phyloP scores from a whole-genome alignment of 2,888 invertebrate species.

The Odontocolon sp. region DNA sequence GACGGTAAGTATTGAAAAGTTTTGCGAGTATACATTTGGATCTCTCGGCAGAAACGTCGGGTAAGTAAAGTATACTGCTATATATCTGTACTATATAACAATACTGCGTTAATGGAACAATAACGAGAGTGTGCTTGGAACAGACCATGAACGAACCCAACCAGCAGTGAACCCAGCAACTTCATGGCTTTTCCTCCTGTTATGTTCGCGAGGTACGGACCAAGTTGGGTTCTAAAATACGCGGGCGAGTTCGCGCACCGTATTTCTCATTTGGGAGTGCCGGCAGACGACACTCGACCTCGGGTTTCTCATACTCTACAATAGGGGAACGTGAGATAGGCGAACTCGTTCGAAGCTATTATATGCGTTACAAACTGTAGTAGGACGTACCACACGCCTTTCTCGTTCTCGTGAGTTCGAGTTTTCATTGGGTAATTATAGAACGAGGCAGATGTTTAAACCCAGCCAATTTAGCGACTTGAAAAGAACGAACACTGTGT shows the following conservation, averaged over 20 bases:
- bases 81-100: constrained; percentile 23
- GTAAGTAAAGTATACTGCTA: constrained; percentile 51
- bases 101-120: constrained; percentile 55
- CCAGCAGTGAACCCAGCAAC: constrained; percentile 15
- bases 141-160: constrained; percentile 28
- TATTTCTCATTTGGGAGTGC: constrained; percentile 47
- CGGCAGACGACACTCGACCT: constrained; percentile 33
- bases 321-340: background rate
- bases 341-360: background rate
- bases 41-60: constrained; percentile 28
- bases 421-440: constrained; percentile 40
- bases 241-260: constrained; percentile 18
- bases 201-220: constrained; percentile 2
- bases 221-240: constrained; percentile 50
- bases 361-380: background rate
- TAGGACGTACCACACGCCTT: background rate
- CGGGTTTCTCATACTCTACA: background rate
- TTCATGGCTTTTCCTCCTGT: constrained; percentile 33
- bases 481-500: background rate
- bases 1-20: constrained; percentile 33
- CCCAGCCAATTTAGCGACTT: background rate
- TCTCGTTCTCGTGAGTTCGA: constrained; percentile 11
- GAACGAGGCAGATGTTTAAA: constrained; percentile 16
- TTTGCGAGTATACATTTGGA: background rate
- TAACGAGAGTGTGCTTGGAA: constrained; percentile 47